These are phyloP conservation scores for Apocheima hispidaria DNA, from an alignment of 2,888 invertebrate species.

Conservation along the genomic window DNA sequence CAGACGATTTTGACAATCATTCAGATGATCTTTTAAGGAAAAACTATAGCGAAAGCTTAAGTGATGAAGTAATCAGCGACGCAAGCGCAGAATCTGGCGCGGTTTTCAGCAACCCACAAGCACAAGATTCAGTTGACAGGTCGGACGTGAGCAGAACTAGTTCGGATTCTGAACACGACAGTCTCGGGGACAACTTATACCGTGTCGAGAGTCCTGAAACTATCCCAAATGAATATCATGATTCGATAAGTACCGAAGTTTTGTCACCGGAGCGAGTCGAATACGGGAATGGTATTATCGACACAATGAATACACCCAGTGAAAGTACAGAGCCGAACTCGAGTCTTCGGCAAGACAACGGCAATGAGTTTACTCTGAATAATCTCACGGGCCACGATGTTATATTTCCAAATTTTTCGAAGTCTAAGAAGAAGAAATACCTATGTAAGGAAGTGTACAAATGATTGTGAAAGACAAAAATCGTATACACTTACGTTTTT, in stretches of 20 bases:
- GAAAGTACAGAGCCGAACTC: not conserved
- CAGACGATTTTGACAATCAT: not conserved
- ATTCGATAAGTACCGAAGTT: not conserved
- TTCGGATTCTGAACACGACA: not conserved
- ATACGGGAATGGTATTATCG: not conserved
- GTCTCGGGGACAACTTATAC: not conserved
- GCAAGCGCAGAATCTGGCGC: not conserved
- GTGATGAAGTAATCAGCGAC: not conserved
- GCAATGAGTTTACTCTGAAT: not conserved
- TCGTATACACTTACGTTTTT: conserved; percentile 11
- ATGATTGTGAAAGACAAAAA: not conserved
- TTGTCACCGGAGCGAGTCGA: not conserved
- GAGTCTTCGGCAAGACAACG: too few relatives aligned
- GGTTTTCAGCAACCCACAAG: not conserved
- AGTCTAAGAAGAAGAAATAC: conserved; percentile 4
- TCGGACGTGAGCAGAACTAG: not conserved
- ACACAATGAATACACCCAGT: not conserved
- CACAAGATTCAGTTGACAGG: not conserved
- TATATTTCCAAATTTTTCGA: not conserved
- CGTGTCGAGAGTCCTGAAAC: not conserved
- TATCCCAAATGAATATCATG: not conserved
- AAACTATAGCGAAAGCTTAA: not conserved
- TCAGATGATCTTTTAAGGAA: not conserved
- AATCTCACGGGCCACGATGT: not conserved
- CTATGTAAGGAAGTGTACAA: not conserved